A percentile compares a stretch with the other conserved stretches of the same genome.
These are phyloP conservation scores for Limnephilus rhombicus DNA, from an alignment of 2,888 invertebrate genomes.

Conservation along the genomic window DNA sequence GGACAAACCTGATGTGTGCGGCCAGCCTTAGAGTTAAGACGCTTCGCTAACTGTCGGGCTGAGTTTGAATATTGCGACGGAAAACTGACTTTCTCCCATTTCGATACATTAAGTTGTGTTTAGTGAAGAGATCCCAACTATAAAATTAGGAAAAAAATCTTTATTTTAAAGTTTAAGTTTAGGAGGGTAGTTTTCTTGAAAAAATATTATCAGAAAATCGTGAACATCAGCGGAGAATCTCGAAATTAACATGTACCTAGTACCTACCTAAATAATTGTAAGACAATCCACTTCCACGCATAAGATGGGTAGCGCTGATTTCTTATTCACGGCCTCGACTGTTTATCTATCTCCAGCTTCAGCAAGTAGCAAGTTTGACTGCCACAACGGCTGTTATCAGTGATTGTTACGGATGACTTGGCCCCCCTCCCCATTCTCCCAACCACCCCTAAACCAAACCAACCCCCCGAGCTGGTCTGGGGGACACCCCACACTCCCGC, in stretches of 20 bases:
- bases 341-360: constrained; percentile 33
- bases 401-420: constrained; percentile 63
- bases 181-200: not conserved
- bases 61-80: not conserved
- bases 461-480: not conserved
- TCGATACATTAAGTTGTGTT: not conserved
- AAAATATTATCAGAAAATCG: not conserved
- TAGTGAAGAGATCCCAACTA: not conserved
- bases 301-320: constrained; percentile 15
- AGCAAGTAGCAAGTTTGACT: constrained; percentile 34
- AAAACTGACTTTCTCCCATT: not conserved
- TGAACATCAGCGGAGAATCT: not conserved
- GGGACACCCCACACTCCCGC: constrained; percentile 26
- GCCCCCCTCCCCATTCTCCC: constrained; percentile 10
- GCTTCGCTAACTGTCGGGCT: not conserved
- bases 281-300: not conserved
- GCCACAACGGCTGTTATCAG: constrained; percentile 61
- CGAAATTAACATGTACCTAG: not conserved
- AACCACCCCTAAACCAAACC: not conserved
- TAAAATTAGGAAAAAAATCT: too few relatives aligned
- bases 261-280: not conserved
- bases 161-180: not conserved
- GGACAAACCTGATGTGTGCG: too few relatives aligned
- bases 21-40: not conserved
- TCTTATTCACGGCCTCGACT: constrained; percentile 39